phyloP scores from a whole-genome alignment of 1,140 invertebrate species.

The Platyscapa corneri region DNA sequence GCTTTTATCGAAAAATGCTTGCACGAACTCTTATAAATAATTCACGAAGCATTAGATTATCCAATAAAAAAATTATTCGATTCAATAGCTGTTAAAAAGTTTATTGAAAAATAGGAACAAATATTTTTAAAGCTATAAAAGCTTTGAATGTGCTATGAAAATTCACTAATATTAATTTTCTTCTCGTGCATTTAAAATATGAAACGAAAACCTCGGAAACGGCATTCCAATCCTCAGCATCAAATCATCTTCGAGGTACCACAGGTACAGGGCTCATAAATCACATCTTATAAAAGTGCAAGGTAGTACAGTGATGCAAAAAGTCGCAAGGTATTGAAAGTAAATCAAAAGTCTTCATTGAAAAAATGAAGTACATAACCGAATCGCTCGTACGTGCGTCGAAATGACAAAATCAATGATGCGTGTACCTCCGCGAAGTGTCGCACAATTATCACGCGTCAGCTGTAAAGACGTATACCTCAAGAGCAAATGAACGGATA shows the following conservation, averaged over 20 bases:
- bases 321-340: neutral
- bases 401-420: conserved; percentile 29
- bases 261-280: neutral
- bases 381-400: neutral
- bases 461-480: neutral
- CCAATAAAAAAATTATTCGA: too few species aligned
- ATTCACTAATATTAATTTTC: too few species aligned
- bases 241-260: neutral
- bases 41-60: too few species aligned
- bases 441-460: conserved; percentile 38
- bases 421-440: neutral
- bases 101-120: too few species aligned
- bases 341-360: neutral
- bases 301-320: neutral
- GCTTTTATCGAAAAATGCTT: too few species aligned
- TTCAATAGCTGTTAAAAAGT: too few species aligned
- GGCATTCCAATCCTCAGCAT: neutral
- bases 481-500: neutral
- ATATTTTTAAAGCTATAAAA: too few species aligned
- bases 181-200: neutral
- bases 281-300: neutral
- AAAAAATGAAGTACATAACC: neutral
- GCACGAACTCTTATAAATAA: too few species aligned
- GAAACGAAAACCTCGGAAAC: neutral
- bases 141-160: too few species aligned